Evolutionary conservation across 2,888 invertebrate species (phyloP).

Genomic region (Tanypteryx hageni): DNA sequence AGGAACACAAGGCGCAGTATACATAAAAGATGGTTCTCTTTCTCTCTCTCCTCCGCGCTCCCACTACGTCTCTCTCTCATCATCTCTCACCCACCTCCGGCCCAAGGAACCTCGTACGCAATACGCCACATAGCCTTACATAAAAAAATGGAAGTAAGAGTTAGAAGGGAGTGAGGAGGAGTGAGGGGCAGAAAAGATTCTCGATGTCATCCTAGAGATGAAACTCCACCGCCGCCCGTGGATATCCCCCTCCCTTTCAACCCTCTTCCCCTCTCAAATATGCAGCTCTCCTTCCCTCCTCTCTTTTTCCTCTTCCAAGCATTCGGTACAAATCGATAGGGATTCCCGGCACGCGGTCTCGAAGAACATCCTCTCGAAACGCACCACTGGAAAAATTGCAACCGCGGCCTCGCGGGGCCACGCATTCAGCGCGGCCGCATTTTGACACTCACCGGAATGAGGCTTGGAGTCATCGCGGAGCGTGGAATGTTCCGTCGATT

Average conservation of each 20-base stretch:
- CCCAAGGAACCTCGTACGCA: neutral
- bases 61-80: neutral
- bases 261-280: no score
- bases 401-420: no score
- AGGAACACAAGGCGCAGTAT: neutral
- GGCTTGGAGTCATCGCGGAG: no score
- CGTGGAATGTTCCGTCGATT: no score
- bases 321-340: no score
- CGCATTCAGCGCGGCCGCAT: no score
- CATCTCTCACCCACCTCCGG: neutral
- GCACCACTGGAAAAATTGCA: no score
- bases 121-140: neutral
- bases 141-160: neutral
- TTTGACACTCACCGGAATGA: no score
- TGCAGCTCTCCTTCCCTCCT: no score
- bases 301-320: no score
- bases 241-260: neutral
- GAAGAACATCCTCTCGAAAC: no score
- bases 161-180: neutral
- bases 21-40: neutral
- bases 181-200: neutral
- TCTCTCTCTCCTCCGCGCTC: neutral
- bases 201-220: neutral
- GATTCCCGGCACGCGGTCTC: no score
- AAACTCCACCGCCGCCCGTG: neutral